Conservation (phyloP, 2,113 vertebrate genomes). For the Trichechus manatus region DNA sequence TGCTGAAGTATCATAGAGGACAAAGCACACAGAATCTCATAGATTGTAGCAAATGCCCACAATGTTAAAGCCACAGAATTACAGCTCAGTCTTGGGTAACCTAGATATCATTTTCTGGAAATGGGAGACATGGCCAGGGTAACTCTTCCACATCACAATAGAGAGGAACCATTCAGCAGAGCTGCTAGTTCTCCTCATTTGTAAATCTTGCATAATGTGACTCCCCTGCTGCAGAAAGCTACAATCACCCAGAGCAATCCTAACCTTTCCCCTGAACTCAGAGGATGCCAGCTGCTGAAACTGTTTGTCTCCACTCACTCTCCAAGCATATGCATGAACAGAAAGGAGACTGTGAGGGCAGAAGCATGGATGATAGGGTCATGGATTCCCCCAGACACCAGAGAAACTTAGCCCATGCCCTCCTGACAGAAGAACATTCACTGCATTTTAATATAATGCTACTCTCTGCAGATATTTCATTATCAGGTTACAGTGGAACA, state of each 20-base stretch:
- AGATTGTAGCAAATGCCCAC: neutral
- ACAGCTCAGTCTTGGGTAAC: neutral
- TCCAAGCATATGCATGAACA: neutral
- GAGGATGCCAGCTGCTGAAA: conserved; percentile 34
- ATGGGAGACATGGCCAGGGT: neutral
- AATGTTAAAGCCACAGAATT: neutral
- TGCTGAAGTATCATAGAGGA: neutral
- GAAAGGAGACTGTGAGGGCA: neutral
- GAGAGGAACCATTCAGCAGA: neutral
- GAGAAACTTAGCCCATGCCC: conserved; percentile 6
- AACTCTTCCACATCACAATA: neutral
- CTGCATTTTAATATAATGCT: conserved; percentile 54
- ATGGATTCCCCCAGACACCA: neutral
- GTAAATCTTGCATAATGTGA: conserved; percentile 7
- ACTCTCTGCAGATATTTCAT: conserved; percentile 23
- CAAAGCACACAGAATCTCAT: neutral
- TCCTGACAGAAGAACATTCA: neutral
- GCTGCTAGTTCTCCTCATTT: neutral
- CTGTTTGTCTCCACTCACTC: neutral
- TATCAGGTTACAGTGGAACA: conserved; percentile 37
- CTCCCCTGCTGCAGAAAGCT: neutral
- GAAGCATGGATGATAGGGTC: conserved; percentile 49
- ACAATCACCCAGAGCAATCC: conserved; percentile 12
- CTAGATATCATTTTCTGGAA: conserved; percentile 27
- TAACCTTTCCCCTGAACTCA: conserved; percentile 41